phyloP scores from a whole-genome alignment of 2,888 invertebrate species.

The Pyrocoelia pectoralis region DNA sequence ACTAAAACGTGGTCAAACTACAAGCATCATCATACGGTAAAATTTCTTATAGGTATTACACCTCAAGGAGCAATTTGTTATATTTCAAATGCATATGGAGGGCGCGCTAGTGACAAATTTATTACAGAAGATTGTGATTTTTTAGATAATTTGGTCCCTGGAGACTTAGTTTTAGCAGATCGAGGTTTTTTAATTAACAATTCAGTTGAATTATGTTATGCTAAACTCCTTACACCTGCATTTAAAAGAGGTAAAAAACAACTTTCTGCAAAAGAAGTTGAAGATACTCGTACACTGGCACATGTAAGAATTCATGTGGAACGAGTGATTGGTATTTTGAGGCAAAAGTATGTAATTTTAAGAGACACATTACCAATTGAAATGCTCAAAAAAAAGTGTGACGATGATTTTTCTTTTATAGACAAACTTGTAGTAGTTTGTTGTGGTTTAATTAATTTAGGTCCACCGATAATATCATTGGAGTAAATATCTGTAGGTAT shows the following conservation, averaged over 20 bases:
- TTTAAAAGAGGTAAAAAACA: not conserved
- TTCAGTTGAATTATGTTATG: slow-evolving; percentile 5
- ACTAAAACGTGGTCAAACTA: not conserved
- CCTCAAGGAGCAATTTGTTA: not conserved
- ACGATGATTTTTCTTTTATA: too few relatives aligned
- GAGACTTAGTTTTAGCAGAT: not conserved
- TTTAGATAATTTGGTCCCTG: not conserved
- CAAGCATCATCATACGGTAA: slow-evolving; percentile 12
- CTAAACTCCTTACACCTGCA: not conserved
- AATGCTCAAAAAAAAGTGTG: too few relatives aligned
- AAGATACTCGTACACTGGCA: not conserved
- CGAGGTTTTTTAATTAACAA: not conserved
- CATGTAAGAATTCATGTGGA: not conserved
- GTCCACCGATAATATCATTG: too few relatives aligned
- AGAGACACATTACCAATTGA: not conserved
- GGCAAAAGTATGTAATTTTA: not conserved
- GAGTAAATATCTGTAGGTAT: too few relatives aligned
- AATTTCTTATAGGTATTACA: slow-evolving; percentile 15
- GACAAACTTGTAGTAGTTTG: too few relatives aligned
- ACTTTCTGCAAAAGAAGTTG: not conserved
- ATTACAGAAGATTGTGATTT: not conserved
- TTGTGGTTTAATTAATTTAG: too few relatives aligned
- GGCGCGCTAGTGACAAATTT: not conserved
- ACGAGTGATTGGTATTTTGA: not conserved
- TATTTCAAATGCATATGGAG: not conserved